Base-by-base conservation (phyloP, 1,140 invertebrate genomes). In the Caerostris extrusa region DNA sequence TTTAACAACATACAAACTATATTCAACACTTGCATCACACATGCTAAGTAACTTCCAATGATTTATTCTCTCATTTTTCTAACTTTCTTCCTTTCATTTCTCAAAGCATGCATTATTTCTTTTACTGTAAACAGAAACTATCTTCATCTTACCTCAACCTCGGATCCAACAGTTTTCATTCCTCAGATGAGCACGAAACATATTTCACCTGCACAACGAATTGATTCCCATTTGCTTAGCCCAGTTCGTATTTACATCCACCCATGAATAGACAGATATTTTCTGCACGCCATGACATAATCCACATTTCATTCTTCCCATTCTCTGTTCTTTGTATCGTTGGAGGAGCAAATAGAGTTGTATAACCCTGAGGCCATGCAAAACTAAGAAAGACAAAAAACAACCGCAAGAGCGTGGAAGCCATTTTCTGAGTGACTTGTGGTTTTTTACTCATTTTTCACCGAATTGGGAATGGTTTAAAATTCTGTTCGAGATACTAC, bases 351-450 rank as follows among this genome's bases (percentile, higher is more conserved):
- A 19, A 85, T 85, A 19, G 83, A 85, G 83, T 53, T 77, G 71
- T 53, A 8, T 58, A 58, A 12, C 83, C 5, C n/a, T 10, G 19
- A 58, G 55, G 17, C n/a, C 5, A 67, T 50, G 7, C 3, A 7
- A 50, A 50, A 8, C 71, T 34, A 19, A 3, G 19, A 77, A 34
- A 34, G 10, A 10, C 1, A 53, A 50, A 12, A 34, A 53, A 77
- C 5, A 12, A 77, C 50, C 53, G 4, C 7, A 77, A 0, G 50
- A 50, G 71, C 5, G 8, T 12, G n/a, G 55, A 71, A 77, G 55
- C 77, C 53, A 90, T 90, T 90, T 90, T 90, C 67, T 77, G 88
- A 90, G 57, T 90, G 88, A 71, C 88, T 90, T 71, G 88, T 56
- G 88, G 88, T 71, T 90, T 90, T 88, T 90, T 90, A 77, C 64